These are phyloP conservation scores for Scylla paramamosain DNA, from an alignment of 1,140 invertebrate genomes.

Conservation along the genomic window DNA sequence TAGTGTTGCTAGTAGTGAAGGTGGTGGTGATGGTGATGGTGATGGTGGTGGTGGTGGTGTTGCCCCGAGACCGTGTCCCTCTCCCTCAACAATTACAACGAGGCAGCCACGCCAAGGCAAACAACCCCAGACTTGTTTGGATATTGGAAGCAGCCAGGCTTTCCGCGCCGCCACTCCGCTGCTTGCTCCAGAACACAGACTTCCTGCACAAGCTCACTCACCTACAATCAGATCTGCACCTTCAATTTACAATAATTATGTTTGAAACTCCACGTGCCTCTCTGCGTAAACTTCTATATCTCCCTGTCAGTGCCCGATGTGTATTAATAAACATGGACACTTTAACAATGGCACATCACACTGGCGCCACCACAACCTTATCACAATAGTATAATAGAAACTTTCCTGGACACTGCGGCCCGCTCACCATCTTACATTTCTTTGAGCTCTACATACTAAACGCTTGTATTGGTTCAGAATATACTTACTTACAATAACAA, in stretches of 20 bases:
- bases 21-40: no score
- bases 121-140: not conserved
- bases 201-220: not conserved
- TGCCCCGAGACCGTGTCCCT: not conserved
- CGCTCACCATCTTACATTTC: no score
- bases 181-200: not conserved
- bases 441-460: no score
- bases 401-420: no score
- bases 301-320: no score
- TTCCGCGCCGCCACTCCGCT: not conserved
- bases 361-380: no score
- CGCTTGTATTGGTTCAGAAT: no score
- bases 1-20: no score
- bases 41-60: no score
- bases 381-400: no score
- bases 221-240: not conserved
- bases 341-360: no score
- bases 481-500: not conserved
- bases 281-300: not conserved
- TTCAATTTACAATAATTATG: not conserved
- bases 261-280: not conserved
- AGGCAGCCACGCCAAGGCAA: not conserved
- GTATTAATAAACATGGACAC: no score
- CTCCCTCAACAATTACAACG: conserved; percentile 7
- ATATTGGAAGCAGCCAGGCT: not conserved